Conservation (phyloP, 2,888 invertebrate species). For the Dicyrtoma fusca region DNA sequence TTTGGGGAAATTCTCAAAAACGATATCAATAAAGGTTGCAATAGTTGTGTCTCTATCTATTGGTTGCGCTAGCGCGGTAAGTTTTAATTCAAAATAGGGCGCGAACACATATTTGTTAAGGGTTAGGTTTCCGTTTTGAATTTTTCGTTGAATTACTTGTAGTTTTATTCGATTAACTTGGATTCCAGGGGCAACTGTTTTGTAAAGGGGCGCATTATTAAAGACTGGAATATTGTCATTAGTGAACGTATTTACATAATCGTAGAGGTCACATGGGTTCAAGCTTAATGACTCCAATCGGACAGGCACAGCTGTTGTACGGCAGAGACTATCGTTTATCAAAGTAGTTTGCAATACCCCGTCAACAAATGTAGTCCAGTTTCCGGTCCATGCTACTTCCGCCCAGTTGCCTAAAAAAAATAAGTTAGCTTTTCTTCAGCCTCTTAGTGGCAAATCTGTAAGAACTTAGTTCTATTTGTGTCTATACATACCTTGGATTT, state of each 20-base stretch:
- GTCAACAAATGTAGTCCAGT: constrained; percentile 89
- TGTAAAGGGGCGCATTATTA: constrained; percentile 60
- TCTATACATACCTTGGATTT: constrained; percentile 65
- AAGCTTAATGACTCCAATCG: constrained; percentile 6
- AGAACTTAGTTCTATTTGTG: neutral
- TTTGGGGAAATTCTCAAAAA: neutral
- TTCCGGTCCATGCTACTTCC: constrained; percentile 70
- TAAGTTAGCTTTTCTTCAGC: too few species aligned
- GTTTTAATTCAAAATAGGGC: neutral
- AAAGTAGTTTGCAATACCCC: constrained; percentile 83
- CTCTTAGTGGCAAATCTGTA: neutral
- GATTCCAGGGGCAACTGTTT: neutral
- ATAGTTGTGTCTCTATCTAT: neutral
- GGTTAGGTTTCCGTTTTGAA: neutral
- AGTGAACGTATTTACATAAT: neutral
- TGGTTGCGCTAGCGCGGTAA: neutral
- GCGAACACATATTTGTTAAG: neutral
- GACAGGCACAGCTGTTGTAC: constrained; percentile 57
- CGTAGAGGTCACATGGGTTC: neutral
- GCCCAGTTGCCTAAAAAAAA: constrained; percentile 58
- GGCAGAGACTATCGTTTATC: constrained; percentile 67
- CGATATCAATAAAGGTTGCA: neutral
- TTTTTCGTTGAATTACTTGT: neutral
- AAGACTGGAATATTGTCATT: constrained; percentile 58
- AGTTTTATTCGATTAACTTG: neutral